A percentile compares a stretch with the other conserved stretches of the same genome.
These are phyloP conservation scores for Sesamia inferens DNA, from an alignment of 2,888 invertebrate genomes.

Conservation along the genomic window DNA sequence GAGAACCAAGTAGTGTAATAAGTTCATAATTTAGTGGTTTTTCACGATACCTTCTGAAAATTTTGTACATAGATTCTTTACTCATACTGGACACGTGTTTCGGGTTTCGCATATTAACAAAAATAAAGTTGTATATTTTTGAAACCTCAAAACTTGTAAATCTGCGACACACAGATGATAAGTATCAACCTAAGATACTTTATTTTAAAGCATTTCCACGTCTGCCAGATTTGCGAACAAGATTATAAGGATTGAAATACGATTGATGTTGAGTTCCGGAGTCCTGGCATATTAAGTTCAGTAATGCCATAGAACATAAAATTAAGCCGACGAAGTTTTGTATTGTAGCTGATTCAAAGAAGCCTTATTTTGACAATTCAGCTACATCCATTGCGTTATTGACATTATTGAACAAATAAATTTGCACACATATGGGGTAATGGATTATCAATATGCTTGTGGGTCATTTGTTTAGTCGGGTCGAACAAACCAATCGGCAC, in stretches of 20 bases:
- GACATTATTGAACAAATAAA: too few species aligned
- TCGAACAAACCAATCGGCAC: background rate
- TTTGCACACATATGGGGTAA: too few species aligned
- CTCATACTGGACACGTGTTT: too few species aligned
- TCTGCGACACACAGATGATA: background rate
- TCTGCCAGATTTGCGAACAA: constrained; percentile 20
- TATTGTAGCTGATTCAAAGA: background rate
- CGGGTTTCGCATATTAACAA: too few species aligned
- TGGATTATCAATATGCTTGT: background rate
- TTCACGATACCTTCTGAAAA: too few species aligned
- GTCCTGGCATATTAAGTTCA: constrained; percentile 47
- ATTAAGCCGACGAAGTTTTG: background rate
- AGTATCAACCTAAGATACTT: constrained; percentile 11
- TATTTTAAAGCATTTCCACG: constrained; percentile 32
- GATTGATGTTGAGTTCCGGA: constrained; percentile 46
- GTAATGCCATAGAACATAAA: constrained; percentile 28
- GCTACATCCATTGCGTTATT: too few species aligned
- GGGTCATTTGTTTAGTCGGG: background rate
- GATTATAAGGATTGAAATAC: constrained; percentile 57
- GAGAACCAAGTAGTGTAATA: too few species aligned
- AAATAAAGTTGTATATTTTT: background rate
- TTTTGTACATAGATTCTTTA: too few species aligned
- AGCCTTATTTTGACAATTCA: background rate
- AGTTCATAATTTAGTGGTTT: too few species aligned
- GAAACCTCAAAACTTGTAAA: background rate